Evolutionary conservation across 2,113 vertebrate species (phyloP).

Genomic region (Gallinago media): DNA sequence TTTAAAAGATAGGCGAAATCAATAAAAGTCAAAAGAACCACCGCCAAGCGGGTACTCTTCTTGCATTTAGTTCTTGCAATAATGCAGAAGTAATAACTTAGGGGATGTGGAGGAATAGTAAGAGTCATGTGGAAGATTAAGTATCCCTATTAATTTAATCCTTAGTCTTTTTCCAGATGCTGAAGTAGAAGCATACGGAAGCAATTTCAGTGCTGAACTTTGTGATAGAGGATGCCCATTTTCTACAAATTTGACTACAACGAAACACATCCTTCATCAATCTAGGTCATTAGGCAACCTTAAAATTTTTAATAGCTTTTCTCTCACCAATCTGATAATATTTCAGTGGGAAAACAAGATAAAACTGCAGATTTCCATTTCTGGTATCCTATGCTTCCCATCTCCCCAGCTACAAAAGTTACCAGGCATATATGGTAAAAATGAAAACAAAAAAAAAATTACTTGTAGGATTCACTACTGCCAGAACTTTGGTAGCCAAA

Average conservation of each 20-base stretch:
- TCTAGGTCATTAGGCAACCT: neutral
- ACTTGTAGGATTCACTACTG: neutral
- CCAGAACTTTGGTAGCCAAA: neutral
- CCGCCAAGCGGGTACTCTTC: neutral
- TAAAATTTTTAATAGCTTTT: neutral
- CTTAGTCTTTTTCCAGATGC: conserved; percentile 58
- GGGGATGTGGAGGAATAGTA: conserved; percentile 34
- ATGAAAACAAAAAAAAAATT: neutral
- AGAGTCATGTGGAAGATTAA: conserved; percentile 44
- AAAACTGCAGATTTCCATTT: neutral
- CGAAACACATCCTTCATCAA: conserved; percentile 17
- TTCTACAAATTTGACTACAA: conserved; percentile 29
- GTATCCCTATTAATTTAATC: conserved; percentile 50
- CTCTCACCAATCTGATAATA: neutral
- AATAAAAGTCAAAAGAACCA: neutral
- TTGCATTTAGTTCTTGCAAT: neutral
- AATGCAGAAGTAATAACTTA: conserved; percentile 28
- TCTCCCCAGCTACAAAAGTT: neutral
- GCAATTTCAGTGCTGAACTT: conserved; percentile 39
- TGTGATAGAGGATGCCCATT: conserved; percentile 32
- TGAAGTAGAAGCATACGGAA: conserved; percentile 29
- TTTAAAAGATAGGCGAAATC: neutral
- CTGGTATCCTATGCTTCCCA: neutral
- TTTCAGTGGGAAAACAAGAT: neutral
- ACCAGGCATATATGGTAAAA: neutral